Percentiles rank a stretch among this genome's conserved stretches.
phyloP scores from a whole-genome alignment of 2,888 invertebrate genomes.

The Ophioninae sp. region DNA sequence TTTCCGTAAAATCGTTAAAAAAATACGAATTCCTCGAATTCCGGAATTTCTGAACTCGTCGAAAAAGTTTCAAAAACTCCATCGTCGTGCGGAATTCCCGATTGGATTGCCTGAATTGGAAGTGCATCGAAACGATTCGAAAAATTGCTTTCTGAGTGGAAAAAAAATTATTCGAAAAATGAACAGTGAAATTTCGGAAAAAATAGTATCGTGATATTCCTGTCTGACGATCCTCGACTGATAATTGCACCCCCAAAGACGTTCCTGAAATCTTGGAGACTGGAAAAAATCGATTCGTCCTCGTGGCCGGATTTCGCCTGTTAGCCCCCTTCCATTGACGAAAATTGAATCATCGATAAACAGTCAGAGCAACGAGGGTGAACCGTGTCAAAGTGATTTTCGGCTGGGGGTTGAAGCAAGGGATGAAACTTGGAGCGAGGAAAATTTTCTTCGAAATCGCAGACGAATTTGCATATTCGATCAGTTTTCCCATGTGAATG shows the following conservation, averaged over 20 bases:
- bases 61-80: background rate
- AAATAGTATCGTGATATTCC: too few relatives aligned
- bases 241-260: background rate
- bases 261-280: conserved; percentile 16
- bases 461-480: conserved; percentile 49
- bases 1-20: background rate
- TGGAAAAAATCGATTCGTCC: conserved; percentile 39
- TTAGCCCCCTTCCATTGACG: background rate
- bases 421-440: background rate
- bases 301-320: conserved; percentile 1
- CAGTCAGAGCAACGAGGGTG: conserved; percentile 14
- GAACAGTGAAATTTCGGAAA: too few relatives aligned
- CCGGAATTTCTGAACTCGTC: background rate
- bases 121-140: background rate
- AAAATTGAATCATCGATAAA: conserved; percentile 55
- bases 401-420: background rate
- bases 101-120: background rate
- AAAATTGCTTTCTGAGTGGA: too few relatives aligned
- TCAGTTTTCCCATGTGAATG: conserved; percentile 51
- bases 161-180: background rate
- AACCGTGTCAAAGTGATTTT: conserved; percentile 56
- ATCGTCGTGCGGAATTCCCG: background rate
- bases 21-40: background rate
- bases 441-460: conserved; percentile 43
- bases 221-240: background rate